Base-by-base conservation (phyloP, 1,140 invertebrate genomes). In the Diorhabda elongata region DNA sequence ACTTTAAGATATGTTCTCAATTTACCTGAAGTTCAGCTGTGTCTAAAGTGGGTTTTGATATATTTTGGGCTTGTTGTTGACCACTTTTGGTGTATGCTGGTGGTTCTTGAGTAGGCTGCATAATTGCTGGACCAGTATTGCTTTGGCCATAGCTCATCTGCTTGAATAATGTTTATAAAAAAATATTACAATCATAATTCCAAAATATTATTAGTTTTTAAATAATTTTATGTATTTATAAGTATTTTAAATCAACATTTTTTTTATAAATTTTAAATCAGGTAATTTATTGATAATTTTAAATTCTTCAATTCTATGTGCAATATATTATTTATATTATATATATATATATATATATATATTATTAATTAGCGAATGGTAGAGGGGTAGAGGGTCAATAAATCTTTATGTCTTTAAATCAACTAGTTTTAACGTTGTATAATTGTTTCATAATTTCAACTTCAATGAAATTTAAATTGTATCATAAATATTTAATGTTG, bases 11-110 rank as follows among this genome's bases (percentile, higher is more conserved):
- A 26, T 26, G 26, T 26, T 26, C 41, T 7, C 47, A 47, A 58
- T 61, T 7, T 73, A 89, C 88, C 83, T 91, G 88, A 70, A 92
- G 83, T 79, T 92, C 91, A 75, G 87, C 88, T 56, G 85, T 84
- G 70, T 90, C 89, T 72, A 84, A 69, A 45, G 66, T 64, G 9
- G 78, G 75, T 68, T 74, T 76, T 56, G 63, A 63, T 73, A 82
- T 83, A 79, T 83, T 83, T 82, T 83, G 81, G 70, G 83, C 82
- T 79, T 89, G 84, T 79, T 89, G 84, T 72, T 89, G 84, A 58
- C 83, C 85, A 78, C 78, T 85, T 76, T 84, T 84, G 47, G 82
- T 80, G 73, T 88, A 89, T 42, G 82, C 74, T 67, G 87, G 85
- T 59, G 85, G 85, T 73, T 85, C 83, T 68, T 81, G 83, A 52